These are phyloP conservation scores for Creontiades dilutus DNA, from an alignment of 2,888 invertebrate genomes.

Conservation along the genomic window DNA sequence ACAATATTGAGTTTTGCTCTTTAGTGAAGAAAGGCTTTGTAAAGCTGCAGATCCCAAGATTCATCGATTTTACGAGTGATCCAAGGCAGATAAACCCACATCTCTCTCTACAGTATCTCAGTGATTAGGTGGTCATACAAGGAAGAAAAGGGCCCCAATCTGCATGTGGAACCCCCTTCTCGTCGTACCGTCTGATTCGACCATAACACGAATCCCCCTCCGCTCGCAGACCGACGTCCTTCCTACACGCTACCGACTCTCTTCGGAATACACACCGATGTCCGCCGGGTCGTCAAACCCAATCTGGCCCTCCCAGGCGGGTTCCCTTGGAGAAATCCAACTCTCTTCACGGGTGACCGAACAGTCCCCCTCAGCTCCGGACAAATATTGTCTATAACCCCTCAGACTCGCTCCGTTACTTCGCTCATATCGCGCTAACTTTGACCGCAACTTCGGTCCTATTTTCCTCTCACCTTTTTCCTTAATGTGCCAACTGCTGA, in stretches of 20 bases:
- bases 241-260: not conserved
- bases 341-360: conserved; percentile 67
- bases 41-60: no score
- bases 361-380: conserved; percentile 59
- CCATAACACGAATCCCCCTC: conserved; percentile 13
- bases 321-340: conserved; percentile 68
- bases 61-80: no score
- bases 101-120: not conserved
- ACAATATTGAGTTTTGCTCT: no score
- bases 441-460: conserved; percentile 22
- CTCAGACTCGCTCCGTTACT: conserved; percentile 79
- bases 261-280: not conserved
- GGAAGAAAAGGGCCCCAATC: conserved; percentile 17
- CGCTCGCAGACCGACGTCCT: not conserved
- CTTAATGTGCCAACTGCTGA: not conserved
- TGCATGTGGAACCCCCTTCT: not conserved
- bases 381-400: conserved; percentile 73
- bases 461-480: conserved; percentile 28
- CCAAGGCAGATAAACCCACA: no score
- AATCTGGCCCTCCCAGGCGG: conserved; percentile 49
- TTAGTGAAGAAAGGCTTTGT: no score
- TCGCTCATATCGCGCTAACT: conserved; percentile 74
- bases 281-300: conserved; percentile 65
- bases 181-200: not conserved
- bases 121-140: not conserved